Evolutionary conservation across 1,140 invertebrate genomes (phyloP), one percentile per base, ranked within the genome.

Genomic region (Catajapyx aquilonaris): DNA sequence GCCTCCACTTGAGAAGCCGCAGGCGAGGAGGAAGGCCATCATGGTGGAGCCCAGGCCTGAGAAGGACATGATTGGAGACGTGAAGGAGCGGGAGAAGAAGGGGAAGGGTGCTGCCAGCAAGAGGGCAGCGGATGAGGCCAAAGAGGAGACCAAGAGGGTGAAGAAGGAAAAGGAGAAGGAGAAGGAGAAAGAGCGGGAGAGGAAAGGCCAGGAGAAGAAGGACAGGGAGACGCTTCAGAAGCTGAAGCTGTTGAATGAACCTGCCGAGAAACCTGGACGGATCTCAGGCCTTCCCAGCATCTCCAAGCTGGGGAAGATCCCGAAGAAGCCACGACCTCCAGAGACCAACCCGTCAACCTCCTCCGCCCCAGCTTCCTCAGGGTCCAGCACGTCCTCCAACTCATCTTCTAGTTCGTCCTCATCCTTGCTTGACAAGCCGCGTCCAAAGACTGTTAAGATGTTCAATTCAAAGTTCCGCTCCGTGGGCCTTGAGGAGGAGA

Each of bases 401-500:
- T n/a, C 3, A 18, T 5, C 9, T 41, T 3, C 28, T 41, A n/a
- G 39, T 37, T 20, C 36, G 37, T 20, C 35, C 33, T 9, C 19
- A 25, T n/a, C n/a, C n/a, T n/a, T n/a, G n/a, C n/a, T n/a, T n/a
- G n/a, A n/a, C 7, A 28, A 28, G 13, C 52, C 59, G 16, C 59
- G 74, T 44, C 73, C 78, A 1, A 83, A 83, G 58, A 86, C 81
- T 30, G 83, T 85, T 4, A 87, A 86, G 65, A 80, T 76, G 2
- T 85, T 76, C 50, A 76, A 84, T 57, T 79, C 80, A 1, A 83
- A 81, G 56, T 84, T 86, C 57, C 67, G 81, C 37, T 81, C 79
- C 22, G 81, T 81, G 44, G 81, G 81, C 20, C 53, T 85, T 22
- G 77, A 80, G 49, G 81, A 85, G 53, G 76, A 80, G 60, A 64